phyloP scores from a whole-genome alignment of 2,797 vertebrate species.

The Danio choprae region DNA sequence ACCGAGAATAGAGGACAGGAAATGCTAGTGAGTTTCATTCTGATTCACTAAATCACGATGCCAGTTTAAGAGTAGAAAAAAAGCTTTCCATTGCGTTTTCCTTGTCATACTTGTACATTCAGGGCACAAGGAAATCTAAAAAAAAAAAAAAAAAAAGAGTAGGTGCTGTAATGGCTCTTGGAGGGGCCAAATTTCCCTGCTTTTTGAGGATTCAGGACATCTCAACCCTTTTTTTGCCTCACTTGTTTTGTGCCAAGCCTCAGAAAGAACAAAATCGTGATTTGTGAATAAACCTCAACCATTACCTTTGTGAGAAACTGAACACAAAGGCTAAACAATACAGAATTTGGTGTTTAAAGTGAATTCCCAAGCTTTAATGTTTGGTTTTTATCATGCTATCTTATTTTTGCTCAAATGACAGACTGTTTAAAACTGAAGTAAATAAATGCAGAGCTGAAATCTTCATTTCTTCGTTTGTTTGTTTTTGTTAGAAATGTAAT shows the following conservation, averaged over 20 bases:
- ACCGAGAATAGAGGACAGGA: conserved; percentile 54
- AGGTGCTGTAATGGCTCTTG: conserved; percentile 29
- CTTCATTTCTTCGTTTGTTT: no score
- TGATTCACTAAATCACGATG: conserved; percentile 52
- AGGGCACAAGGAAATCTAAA: conserved; percentile 40
- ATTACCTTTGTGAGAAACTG: not conserved
- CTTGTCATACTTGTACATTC: conserved; percentile 53
- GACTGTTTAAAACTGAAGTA: no score
- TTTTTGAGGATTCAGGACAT: conserved; percentile 40
- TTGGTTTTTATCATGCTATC: not conserved
- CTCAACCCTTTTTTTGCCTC: conserved; percentile 10
- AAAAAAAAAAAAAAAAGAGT: conserved; percentile 57
- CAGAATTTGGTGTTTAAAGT: not conserved
- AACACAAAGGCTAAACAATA: not conserved
- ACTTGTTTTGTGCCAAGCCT: conserved; percentile 41
- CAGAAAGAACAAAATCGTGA: conserved; percentile 35
- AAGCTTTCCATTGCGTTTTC: conserved; percentile 50
- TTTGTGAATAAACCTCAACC: conserved; percentile 29
- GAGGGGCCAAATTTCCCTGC: conserved; percentile 44
- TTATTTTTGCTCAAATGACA: not conserved
- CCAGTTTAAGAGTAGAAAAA: conserved; percentile 35
- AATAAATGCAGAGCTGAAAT: no score
- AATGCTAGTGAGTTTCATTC: conserved; percentile 57
- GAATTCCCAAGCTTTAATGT: not conserved
- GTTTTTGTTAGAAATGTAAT: no score